phyloP scores from a whole-genome alignment of 2,797 vertebrate genomes.

The Crenichthys baileyi region DNA sequence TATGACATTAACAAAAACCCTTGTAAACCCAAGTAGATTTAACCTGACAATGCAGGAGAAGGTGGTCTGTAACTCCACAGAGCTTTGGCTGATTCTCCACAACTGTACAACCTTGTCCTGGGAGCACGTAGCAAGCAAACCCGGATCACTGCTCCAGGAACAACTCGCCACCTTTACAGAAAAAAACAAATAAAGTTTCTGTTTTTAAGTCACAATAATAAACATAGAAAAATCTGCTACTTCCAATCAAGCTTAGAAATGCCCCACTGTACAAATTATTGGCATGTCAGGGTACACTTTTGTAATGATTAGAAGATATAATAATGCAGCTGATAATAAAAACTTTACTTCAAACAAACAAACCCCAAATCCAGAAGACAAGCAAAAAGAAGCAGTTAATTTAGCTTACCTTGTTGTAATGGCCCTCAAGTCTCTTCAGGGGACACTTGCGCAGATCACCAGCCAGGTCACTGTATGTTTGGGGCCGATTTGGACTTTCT shows the following conservation, averaged over 20 bases:
- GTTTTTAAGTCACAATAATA: not conserved
- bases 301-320: not conserved
- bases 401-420: conserved; percentile 80
- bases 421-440: conserved; percentile 82
- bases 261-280: not conserved
- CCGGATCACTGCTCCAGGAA: conserved; percentile 80
- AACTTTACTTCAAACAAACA: not conserved
- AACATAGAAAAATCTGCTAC: too few relatives aligned
- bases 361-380: not conserved
- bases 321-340: not conserved
- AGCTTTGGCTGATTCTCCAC: conserved; percentile 78
- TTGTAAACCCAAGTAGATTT: not conserved
- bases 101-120: conserved; percentile 85
- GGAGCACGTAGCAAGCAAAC: conserved; percentile 80
- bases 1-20: not conserved
- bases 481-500: conserved; percentile 74
- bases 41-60: conserved; percentile 80
- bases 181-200: not conserved
- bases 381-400: not conserved
- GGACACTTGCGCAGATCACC: conserved; percentile 84
- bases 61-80: conserved; percentile 77
- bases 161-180: conserved; percentile 80
- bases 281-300: not conserved
- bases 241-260: not conserved
- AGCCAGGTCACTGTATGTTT: conserved; percentile 84